Conservation (phyloP, 2,888 invertebrate species). For the Pheosia gnoma region DNA sequence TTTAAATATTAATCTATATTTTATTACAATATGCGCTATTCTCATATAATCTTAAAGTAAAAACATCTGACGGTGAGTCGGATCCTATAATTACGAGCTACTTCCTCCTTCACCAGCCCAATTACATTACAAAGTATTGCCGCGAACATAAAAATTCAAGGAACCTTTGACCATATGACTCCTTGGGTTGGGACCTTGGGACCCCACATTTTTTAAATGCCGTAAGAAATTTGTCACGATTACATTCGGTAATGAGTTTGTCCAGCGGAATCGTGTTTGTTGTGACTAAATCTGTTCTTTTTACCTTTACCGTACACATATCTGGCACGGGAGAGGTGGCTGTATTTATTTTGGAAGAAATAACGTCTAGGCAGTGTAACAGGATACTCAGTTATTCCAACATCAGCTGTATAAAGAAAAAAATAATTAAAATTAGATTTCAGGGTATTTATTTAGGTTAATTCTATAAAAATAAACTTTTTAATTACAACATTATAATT, state of each 20-base stretch:
- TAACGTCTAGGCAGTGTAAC: constrained; percentile 7
- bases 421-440: too few relatives aligned
- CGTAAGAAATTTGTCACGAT: constrained; percentile 12
- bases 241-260: constrained; percentile 28
- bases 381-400: too few relatives aligned
- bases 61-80: not conserved
- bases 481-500: too few relatives aligned
- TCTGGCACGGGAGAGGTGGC: constrained; percentile 17
- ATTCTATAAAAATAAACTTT: too few relatives aligned
- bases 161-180: not conserved
- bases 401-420: too few relatives aligned
- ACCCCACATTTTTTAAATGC: constrained; percentile 4
- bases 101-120: not conserved
- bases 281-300: constrained; percentile 11
- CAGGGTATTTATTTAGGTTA: too few relatives aligned
- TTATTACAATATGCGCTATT: not conserved
- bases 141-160: not conserved
- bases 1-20: too few relatives aligned
- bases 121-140: not conserved
- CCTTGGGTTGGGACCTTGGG: too few relatives aligned
- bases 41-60: not conserved
- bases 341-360: constrained; percentile 26
- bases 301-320: constrained; percentile 26
- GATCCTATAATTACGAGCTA: too few relatives aligned
- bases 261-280: constrained; percentile 5